Base-by-base conservation (phyloP, 1,140 invertebrate species). In the Chlorops oryzae region DNA sequence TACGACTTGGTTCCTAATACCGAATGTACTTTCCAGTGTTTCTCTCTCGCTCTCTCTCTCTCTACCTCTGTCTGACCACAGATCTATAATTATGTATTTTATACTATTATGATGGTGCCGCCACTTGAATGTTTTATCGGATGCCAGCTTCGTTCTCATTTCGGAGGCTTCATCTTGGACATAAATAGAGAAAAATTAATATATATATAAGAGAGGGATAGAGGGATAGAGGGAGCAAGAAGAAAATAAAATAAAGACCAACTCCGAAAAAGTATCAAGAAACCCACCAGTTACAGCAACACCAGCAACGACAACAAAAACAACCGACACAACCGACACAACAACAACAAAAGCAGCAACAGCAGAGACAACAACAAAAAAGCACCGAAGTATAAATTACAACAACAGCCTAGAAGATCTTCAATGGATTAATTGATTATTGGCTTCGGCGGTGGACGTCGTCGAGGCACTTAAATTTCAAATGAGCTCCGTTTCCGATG, bases 401-500 rank as follows among this genome's bases (percentile, higher is more conserved):
- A 40, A 40, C 39, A 41, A 41, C 25, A 41, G 15, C 39, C 22
- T 41, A 9, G 5, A 41, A 41, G 21, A 41, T 10, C 18, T 22
- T 45, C 25, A 62, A 58, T 59, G 62, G 63, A 66, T 66, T 66
- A 66, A 66, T 66, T 66, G 63, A 66, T 66, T 66, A 66, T 66
- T 66, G 63, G 63, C 63, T 58, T 52, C 47, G 54, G 55, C 20
- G 17, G 35, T 52, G 51, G 45, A 45, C 32, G 45, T 17, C 44
- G 22, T 4, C 17, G 5, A n/a, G 17, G 42, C 5, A n/a, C n/a
- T n/a, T n/a, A n/a, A n/a, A 59, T 59, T 61, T 52, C 49, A 51
- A 58, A 52, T 32, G 50, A 49, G 55, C 38, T 49, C 52, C 41
- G 44, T 51, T 55, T 54, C 48, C 52, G 57, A 47, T 57, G 47